Conservation (phyloP, 2,888 invertebrate genomes). For the Scaeva pyrastri region DNA sequence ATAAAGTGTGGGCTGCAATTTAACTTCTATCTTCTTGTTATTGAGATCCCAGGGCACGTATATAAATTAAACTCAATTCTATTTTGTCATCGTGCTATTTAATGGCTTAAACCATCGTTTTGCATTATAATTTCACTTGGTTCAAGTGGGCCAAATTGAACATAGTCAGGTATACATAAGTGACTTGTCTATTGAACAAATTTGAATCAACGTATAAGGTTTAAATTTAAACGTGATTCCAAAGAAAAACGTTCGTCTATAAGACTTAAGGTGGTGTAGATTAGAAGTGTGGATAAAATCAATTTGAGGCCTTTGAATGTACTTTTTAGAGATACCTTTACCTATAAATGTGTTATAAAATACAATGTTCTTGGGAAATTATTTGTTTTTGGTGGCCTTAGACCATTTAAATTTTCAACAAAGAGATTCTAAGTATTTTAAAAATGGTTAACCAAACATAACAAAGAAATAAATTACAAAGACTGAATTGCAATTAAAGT, state of each 20-base stretch:
- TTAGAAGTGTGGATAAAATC: background rate
- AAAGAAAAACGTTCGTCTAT: background rate
- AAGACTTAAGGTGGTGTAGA: background rate
- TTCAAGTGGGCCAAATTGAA: background rate
- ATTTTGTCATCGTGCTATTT: constrained; percentile 16
- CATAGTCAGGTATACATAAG: background rate
- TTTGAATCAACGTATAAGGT: background rate
- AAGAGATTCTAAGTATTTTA: too few species aligned
- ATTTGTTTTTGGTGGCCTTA: too few species aligned
- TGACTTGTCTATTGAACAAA: background rate
- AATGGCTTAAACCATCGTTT: background rate
- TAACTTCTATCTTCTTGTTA: background rate
- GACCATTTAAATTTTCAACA: too few species aligned
- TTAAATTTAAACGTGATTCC: background rate
- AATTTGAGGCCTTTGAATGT: too few species aligned
- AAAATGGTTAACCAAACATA: too few species aligned
- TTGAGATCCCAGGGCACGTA: background rate
- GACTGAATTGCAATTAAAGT: too few species aligned
- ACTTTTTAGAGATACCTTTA: too few species aligned
- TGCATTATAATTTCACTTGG: background rate
- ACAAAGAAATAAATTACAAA: too few species aligned
- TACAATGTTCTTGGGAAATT: too few species aligned
- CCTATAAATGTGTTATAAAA: too few species aligned
- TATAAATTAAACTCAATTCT: background rate
- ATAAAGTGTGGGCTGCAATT: background rate